A percentile compares a stretch with the other conserved stretches of the same genome.
Evolutionary conservation across 2,113 vertebrate species (phyloP).

Genomic region (Dunckerocampus dactyliophorus): DNA sequence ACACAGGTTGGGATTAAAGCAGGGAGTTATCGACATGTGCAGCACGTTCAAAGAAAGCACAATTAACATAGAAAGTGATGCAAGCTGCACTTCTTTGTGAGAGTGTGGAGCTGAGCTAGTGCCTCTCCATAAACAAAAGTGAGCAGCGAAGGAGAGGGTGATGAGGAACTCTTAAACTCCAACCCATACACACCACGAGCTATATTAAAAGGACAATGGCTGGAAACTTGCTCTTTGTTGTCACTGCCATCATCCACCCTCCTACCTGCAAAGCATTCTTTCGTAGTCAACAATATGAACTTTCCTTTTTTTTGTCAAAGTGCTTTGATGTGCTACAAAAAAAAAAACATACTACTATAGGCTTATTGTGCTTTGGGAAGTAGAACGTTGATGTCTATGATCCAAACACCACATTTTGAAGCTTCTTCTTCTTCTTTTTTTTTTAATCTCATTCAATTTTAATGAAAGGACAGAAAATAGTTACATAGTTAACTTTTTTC

Average conservation of each 20-base stretch:
- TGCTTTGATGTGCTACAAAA: slow-evolving; percentile 23
- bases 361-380: slow-evolving; percentile 19
- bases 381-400: slow-evolving; percentile 25
- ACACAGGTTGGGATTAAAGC: slow-evolving; percentile 61
- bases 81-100: slow-evolving; percentile 47
- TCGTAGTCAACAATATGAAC: slow-evolving; percentile 37
- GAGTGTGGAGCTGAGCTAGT: slow-evolving; percentile 31
- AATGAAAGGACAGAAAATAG: too few relatives aligned
- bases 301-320: slow-evolving; percentile 26
- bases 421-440: too few relatives aligned
- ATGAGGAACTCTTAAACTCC: slow-evolving; percentile 39
- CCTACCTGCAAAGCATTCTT: slow-evolving; percentile 50
- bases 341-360: slow-evolving; percentile 40
- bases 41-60: slow-evolving; percentile 39
- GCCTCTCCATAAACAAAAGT: slow-evolving; percentile 63
- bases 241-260: slow-evolving; percentile 23
- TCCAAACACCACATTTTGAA: slow-evolving; percentile 11
- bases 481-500: too few relatives aligned
- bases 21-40: slow-evolving; percentile 52
- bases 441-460: too few relatives aligned
- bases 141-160: slow-evolving; percentile 12
- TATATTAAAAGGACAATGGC: slow-evolving; percentile 57
- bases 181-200: slow-evolving; percentile 11
- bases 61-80: slow-evolving; percentile 68
- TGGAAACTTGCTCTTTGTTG: slow-evolving; percentile 55